These are phyloP conservation scores for Ovis canadensis DNA, from an alignment of 2,113 vertebrate genomes.

Conservation along the genomic window DNA sequence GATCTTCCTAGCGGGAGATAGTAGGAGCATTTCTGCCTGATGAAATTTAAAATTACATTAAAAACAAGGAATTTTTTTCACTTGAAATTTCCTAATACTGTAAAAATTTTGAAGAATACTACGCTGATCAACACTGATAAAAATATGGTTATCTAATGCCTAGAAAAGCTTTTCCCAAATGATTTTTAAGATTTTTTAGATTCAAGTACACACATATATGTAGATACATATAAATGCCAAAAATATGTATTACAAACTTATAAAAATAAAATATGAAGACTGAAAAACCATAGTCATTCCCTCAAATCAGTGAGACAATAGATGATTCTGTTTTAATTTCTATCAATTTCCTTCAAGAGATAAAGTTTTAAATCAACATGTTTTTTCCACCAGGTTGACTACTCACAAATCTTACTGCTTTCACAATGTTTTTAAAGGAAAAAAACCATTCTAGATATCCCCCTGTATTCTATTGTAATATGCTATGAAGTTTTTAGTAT, in stretches of 20 bases:
- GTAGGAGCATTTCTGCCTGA: neutral
- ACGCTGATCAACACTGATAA: neutral
- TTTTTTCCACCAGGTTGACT: neutral
- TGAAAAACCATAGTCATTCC: neutral
- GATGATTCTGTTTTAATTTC: neutral
- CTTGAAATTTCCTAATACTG: neutral
- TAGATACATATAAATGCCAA: neutral
- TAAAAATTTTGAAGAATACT: neutral
- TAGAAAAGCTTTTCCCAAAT: neutral
- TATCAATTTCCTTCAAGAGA: neutral
- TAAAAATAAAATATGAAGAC: neutral
- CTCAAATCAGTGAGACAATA: neutral
- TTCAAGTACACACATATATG: neutral
- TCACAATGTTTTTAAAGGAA: neutral
- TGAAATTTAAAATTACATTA: neutral
- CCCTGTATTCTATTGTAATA: neutral
- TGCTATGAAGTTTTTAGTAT: neutral
- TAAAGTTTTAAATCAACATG: neutral
- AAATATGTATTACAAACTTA: neutral
- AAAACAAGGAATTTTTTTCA: neutral
- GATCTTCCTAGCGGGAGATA: neutral
- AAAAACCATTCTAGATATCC: neutral
- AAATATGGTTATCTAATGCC: neutral
- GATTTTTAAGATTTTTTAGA: neutral
- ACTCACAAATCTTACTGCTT: neutral